Evolutionary conservation across 2,113 vertebrate genomes (phyloP), one percentile per base, ranked within the genome.

Genomic region (Mesoclemmys tuberculata): DNA sequence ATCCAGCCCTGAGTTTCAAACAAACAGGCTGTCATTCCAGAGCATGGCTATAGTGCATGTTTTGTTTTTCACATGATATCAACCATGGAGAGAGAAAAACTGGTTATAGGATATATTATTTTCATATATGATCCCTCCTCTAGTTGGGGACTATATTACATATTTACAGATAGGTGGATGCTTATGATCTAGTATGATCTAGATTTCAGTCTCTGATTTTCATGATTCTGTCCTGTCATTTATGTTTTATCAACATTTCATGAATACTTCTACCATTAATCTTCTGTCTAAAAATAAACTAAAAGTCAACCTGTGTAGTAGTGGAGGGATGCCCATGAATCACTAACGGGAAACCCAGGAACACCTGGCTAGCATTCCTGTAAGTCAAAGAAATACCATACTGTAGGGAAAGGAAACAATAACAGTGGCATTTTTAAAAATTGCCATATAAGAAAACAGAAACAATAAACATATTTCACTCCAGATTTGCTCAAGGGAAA

Each of bases 1-100:
- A 8, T 84, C 18, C 8, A 51, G 5, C 1, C 38, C 22, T 71
- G 18, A n/a, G 31, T 29, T 80, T 85, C 82, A 83, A 78, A 84
- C 2, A 2, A 82, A n/a, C 2, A 9, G 9, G 1, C 35, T 77
- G 80, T 56, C 35, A 80, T 11, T n/a, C 46, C 18, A 82, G 26
- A 10, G 12, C 27, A 16, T 46, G 27, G 46, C 26, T 26, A 0
- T 3, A 24, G 0, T 0, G 82, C 1, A 26, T 31, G 3, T 19
- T 71, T n/a, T 75, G 2, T 35, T 14, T 24, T 51, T 16, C 44
- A 52, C 2, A 0, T 46, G 55, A 8, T 29, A 55, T 9, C 6
- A 27, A 52, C 1, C 5, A 49, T 49, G 16, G 6, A 54, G 77
- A 35, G 38, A 56, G 29, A 78, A 90, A 31, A 22, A 88, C 51